These are phyloP conservation scores for Aethina tumida DNA, from an alignment of 1,140 invertebrate species.

Conservation along the genomic window DNA sequence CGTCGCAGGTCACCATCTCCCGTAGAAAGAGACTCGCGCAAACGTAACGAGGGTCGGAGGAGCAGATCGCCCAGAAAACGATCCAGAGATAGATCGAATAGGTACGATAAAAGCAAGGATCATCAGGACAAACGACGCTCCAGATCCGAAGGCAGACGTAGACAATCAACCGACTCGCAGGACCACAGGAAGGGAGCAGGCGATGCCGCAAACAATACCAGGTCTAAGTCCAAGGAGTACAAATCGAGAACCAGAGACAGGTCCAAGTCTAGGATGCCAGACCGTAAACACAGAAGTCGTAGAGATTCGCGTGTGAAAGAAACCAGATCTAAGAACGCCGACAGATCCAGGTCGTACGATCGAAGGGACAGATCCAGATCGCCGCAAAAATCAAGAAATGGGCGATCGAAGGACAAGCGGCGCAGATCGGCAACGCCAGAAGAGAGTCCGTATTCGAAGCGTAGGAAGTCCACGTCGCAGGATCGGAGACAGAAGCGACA, in stretches of 20 bases:
- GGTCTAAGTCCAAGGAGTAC: no score
- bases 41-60: conserved; percentile 4
- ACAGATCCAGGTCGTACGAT: conserved; percentile 5
- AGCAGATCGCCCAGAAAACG: conserved; percentile 10
- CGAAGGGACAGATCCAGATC: conserved; percentile 4
- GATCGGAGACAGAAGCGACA: conserved; percentile 1
- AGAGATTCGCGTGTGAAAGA: no score
- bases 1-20: conserved; percentile 10
- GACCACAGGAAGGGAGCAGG: no score
- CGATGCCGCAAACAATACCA: no score
- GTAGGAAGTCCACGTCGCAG: not conserved
- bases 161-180: no score
- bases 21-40: conserved; percentile 7
- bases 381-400: not conserved
- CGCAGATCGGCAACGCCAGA: conserved; percentile 15
- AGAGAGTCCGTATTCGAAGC: conserved; percentile 4
- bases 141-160: no score
- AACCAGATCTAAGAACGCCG: conserved; percentile 5
- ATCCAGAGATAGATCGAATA: conserved; percentile 9
- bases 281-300: no score
- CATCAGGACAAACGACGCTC: no score
- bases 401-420: conserved; percentile 7
- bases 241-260: no score
- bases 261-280: no score
- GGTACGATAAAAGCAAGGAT: conserved; percentile 11